These are phyloP conservation scores for Eucidaris tribuloides DNA, from an alignment of 35 echinoderm and acorn worm species.

Conservation along the genomic window DNA sequence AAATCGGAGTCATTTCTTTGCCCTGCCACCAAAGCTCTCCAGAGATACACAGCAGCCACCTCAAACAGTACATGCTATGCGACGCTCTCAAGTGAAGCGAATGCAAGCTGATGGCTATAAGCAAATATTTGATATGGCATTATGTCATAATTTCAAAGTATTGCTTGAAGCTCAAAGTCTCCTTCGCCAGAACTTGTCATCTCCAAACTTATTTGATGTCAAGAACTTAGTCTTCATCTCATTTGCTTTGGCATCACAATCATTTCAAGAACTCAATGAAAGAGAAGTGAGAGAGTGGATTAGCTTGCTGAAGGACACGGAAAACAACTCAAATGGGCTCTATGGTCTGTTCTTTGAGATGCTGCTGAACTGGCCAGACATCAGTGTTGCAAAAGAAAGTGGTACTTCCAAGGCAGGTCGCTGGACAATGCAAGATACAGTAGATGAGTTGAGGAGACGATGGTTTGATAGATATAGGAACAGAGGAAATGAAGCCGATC, in stretches of 20 bases:
- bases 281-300: neutral
- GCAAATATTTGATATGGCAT: neutral
- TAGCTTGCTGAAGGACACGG: conserved; percentile 1
- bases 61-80: neutral
- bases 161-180: neutral
- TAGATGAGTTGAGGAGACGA: neutral
- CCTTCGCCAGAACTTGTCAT: neutral
- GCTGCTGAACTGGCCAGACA: conserved; percentile 18
- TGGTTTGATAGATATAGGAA: neutral
- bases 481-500: neutral
- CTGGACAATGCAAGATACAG: neutral
- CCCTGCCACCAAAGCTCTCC: neutral
- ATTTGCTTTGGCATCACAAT: neutral
- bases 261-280: neutral
- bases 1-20: neutral
- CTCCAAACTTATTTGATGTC: neutral
- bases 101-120: neutral
- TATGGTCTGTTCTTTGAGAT: conserved; percentile 28
- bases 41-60: neutral
- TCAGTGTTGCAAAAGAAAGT: no score
- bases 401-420: neutral
- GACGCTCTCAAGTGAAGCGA: neutral
- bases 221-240: neutral
- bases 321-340: neutral
- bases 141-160: neutral